phyloP scores from a whole-genome alignment of 92 coral and sea anemone species.

The Isaurus tuberculatus region DNA sequence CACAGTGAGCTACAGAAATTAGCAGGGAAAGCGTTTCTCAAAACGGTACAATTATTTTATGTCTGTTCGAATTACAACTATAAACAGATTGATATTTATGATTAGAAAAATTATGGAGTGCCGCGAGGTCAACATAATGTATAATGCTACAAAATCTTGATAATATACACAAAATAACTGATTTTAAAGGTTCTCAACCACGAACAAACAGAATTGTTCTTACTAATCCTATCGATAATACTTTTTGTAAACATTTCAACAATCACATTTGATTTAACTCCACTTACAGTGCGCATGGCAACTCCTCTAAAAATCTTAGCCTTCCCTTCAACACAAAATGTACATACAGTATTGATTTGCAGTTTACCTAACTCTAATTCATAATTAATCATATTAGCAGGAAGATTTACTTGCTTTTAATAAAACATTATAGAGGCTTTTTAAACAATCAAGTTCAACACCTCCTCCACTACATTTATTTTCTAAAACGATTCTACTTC shows the following conservation, averaged over 20 bases:
- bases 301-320: not conserved
- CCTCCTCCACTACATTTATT: not conserved
- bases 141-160: not conserved
- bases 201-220: not conserved
- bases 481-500: not conserved
- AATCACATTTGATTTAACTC: not conserved
- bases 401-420: not conserved
- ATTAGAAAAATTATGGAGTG: not conserved
- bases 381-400: not conserved
- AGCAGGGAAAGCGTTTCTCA: not conserved
- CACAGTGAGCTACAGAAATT: not conserved
- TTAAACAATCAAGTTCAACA: not conserved
- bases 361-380: not conserved
- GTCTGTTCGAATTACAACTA: not conserved
- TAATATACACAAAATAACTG: not conserved
- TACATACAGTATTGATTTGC: slow-evolving; percentile 2
- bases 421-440: not conserved
- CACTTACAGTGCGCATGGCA: not conserved
- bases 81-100: not conserved
- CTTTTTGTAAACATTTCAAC: too few relatives aligned
- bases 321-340: not conserved
- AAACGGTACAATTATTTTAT: not conserved
- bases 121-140: not conserved
- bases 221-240: not conserved
- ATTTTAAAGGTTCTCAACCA: not conserved